Conservation (phyloP, 30 jellyfish, hydroid and myxozoan genomes). For the Morbakka virulenta region DNA sequence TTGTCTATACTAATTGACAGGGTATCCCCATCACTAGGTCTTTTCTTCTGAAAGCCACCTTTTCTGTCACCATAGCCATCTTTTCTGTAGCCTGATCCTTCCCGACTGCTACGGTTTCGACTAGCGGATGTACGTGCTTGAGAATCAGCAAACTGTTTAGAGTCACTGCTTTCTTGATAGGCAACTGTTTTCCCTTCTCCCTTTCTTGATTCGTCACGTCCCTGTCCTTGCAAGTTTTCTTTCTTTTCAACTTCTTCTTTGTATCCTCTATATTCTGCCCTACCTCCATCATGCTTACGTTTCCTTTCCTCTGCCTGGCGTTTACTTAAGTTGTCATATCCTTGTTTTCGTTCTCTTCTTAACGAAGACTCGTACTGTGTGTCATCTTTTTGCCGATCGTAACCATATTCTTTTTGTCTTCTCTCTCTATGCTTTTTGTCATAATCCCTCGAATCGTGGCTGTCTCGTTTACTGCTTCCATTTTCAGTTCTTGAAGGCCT, state of each 20-base stretch:
- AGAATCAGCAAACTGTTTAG: not conserved
- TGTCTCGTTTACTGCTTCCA: slow-evolving; percentile 3
- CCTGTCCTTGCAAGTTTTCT: not conserved
- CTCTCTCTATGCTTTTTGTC: slow-evolving; percentile 19
- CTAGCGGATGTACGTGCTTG: not conserved
- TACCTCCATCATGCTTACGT: not conserved
- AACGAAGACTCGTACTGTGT: not conserved
- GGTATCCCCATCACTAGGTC: slow-evolving; percentile 10
- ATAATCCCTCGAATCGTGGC: slow-evolving; percentile 2
- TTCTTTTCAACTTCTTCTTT: too few species aligned
- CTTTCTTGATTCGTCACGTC: too few species aligned
- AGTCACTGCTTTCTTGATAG: not conserved
- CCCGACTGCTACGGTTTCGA: not conserved
- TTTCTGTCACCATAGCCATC: not conserved
- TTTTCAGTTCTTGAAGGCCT: not conserved
- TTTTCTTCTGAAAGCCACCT: not conserved
- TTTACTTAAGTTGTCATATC: too few species aligned
- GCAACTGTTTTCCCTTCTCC: not conserved
- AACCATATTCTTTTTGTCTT: not conserved
- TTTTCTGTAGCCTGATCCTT: not conserved
- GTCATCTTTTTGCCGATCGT: slow-evolving; percentile 18
- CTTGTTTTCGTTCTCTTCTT: too few species aligned
- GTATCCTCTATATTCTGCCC: too few species aligned
- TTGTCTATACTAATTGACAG: slow-evolving; percentile 10
- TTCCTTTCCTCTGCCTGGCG: too few species aligned